Conservation (phyloP, 1,140 invertebrate genomes). For the Notospermus geniculatus region DNA sequence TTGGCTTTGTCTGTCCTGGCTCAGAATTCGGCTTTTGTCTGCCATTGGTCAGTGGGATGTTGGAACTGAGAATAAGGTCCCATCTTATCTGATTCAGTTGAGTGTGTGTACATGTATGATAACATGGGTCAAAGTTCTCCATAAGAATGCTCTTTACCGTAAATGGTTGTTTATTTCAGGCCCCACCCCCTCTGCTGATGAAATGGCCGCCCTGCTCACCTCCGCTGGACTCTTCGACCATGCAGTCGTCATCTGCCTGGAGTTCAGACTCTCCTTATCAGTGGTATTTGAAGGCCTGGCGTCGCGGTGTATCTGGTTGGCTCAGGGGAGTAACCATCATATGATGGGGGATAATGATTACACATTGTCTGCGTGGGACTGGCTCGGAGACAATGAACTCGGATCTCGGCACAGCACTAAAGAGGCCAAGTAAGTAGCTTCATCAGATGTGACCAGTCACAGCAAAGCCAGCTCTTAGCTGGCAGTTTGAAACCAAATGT, state of each 20-base stretch:
- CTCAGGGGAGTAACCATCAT: constrained; percentile 8
- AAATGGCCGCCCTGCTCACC: constrained; percentile 68
- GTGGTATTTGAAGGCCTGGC: constrained; percentile 70
- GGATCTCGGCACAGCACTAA: constrained; percentile 49
- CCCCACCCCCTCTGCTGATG: constrained; percentile 58
- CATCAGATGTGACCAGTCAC: no score
- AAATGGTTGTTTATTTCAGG: no score
- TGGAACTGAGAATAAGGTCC: no score
- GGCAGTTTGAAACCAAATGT: no score
- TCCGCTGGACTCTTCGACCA: constrained; percentile 67
- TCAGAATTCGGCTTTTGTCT: no score
- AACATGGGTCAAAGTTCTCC: no score
- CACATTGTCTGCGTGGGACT: constrained; percentile 63
- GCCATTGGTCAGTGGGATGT: no score
- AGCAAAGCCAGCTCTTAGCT: no score
- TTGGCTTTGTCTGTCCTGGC: no score
- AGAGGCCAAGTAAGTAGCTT: constrained; percentile 32
- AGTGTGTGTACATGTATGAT: no score
- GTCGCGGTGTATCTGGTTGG: constrained; percentile 52
- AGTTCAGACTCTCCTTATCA: constrained; percentile 62
- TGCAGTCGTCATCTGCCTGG: constrained; percentile 65
- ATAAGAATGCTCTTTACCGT: no score
- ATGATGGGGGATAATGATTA: constrained; percentile 36
- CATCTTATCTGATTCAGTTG: no score
- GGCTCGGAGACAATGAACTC: constrained; percentile 71